Percentiles rank a stretch among this genome's conserved stretches.
These are phyloP conservation scores for Aphaenogaster floridana DNA, from an alignment of 1,140 invertebrate genomes.

Conservation along the genomic window DNA sequence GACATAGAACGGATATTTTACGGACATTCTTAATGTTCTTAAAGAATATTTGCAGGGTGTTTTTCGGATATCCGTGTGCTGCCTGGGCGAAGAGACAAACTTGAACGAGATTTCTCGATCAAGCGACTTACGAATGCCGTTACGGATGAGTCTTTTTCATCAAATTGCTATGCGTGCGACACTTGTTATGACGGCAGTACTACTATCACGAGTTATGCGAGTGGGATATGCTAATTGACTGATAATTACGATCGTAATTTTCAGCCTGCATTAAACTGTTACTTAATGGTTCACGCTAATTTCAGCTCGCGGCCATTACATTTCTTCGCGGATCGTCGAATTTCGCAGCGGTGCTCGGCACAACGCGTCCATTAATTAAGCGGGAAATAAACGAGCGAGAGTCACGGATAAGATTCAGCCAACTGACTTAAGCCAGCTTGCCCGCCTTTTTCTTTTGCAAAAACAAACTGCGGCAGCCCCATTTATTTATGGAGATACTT, in stretches of 20 bases:
- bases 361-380: conserved; percentile 42
- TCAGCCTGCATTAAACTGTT: conserved; percentile 31
- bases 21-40: too few relatives aligned
- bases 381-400: conserved; percentile 36
- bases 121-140: neutral
- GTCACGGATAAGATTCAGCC: conserved; percentile 43
- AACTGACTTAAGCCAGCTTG: neutral
- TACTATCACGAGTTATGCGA: conserved; percentile 27
- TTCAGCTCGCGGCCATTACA: conserved; percentile 40
- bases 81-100: neutral
- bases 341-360: conserved; percentile 30
- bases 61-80: too few relatives aligned
- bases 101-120: neutral
- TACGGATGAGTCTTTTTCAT: conserved; percentile 6
- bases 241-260: conserved; percentile 46
- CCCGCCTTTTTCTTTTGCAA: conserved; percentile 1
- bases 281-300: conserved; percentile 53
- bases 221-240: conserved; percentile 23
- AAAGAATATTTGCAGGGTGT: too few relatives aligned
- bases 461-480: neutral
- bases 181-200: neutral
- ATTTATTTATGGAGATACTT: neutral
- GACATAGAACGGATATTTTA: too few relatives aligned
- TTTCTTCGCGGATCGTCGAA: conserved; percentile 56
- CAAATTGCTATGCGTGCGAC: neutral